Percentiles rank a stretch among this genome's conserved stretches.
Evolutionary conservation across 2,113 vertebrate species (phyloP).

Genomic region (Heliornis fulica): DNA sequence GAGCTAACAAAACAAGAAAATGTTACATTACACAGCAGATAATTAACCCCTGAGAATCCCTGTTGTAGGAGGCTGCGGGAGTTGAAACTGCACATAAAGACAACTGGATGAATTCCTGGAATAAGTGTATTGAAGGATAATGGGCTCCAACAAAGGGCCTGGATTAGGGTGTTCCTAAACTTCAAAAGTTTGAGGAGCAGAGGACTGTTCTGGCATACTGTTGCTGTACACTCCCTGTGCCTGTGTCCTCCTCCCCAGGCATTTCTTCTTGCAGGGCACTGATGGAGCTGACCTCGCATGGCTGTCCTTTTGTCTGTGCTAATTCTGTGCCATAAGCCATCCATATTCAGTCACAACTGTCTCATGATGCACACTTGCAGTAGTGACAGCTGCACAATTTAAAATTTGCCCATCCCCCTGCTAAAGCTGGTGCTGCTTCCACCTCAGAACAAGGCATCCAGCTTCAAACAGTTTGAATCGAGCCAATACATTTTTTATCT

Average conservation of each 20-base stretch:
- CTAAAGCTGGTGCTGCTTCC: background rate
- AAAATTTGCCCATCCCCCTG: background rate
- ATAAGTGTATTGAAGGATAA: background rate
- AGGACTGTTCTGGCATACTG: rapidly evolving
- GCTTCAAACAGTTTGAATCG: background rate
- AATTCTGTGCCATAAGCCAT: background rate
- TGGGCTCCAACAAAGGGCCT: rapidly evolving
- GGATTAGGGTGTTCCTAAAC: background rate
- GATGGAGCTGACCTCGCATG: background rate
- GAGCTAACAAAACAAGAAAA: background rate
- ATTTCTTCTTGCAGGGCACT: background rate
- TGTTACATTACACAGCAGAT: rapidly evolving
- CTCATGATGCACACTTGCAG: background rate
- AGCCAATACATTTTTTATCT: background rate
- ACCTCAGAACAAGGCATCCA: background rate
- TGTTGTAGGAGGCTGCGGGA: background rate
- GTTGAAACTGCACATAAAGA: background rate
- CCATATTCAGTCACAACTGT: too few species aligned
- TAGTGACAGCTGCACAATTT: background rate
- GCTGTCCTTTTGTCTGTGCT: background rate
- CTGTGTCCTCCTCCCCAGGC: background rate
- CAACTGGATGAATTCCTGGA: rapidly evolving
- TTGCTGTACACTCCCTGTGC: background rate
- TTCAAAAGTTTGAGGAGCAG: background rate
- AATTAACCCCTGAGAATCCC: background rate